These are phyloP conservation scores for Notarius lentiginosus DNA, from an alignment of 2,113 vertebrate genomes.

Conservation along the genomic window DNA sequence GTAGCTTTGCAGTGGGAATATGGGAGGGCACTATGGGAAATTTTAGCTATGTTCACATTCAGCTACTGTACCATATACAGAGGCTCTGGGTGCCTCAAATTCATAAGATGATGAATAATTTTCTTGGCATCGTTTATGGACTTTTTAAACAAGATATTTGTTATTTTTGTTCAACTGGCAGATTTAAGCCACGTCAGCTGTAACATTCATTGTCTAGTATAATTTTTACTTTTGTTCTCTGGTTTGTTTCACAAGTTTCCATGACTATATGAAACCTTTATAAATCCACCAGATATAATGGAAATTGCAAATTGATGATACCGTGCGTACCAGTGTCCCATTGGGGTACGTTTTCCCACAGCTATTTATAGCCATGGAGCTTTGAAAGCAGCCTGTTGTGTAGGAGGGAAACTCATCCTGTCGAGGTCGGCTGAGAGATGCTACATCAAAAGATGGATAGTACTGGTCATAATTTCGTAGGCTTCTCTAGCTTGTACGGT, in stretches of 20 bases:
- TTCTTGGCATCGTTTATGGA: too few relatives aligned
- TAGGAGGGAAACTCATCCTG: slow-evolving; percentile 17
- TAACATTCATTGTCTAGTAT: neutral
- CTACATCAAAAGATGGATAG: slow-evolving; percentile 5
- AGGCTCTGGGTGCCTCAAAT: neutral
- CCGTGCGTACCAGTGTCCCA: neutral
- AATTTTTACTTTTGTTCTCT: neutral
- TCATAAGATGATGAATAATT: neutral
- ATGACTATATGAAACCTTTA: neutral
- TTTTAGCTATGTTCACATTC: neutral
- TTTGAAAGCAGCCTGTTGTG: slow-evolving; percentile 14
- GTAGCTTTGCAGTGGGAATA: neutral
- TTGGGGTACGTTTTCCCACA: neutral
- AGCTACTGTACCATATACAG: neutral
- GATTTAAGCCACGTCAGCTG: neutral
- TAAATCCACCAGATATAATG: neutral
- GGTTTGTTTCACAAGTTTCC: neutral
- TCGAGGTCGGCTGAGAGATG: neutral
- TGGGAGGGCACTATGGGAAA: neutral
- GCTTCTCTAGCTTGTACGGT: neutral
- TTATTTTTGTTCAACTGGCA: neutral
- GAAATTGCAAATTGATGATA: neutral
- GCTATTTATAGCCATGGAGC: slow-evolving; percentile 34
- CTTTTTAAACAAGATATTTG: neutral
- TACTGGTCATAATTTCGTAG: neutral